Evolutionary conservation across 2,113 vertebrate species (phyloP).

Genomic region (Brevimyrus niger): DNA sequence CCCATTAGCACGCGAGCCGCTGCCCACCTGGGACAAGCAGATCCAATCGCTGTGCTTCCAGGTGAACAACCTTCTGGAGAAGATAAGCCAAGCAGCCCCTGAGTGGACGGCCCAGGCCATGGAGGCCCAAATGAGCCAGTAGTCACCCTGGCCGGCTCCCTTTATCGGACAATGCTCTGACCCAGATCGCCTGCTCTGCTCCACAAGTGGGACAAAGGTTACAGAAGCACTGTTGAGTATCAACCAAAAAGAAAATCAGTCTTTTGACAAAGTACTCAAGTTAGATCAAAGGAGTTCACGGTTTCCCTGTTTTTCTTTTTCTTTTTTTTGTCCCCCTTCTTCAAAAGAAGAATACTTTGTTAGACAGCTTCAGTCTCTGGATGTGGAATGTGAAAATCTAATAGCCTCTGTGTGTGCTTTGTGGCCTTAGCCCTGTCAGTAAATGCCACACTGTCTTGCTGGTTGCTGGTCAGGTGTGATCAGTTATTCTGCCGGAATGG

Average conservation of each 20-base stretch:
- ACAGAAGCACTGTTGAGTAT: slow-evolving; percentile 20
- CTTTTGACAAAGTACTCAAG: not conserved
- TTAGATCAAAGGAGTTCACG: not conserved
- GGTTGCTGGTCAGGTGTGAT: not conserved
- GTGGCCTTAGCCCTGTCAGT: not conserved
- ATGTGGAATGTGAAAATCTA: not conserved
- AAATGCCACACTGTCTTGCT: not conserved
- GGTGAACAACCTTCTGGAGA: slow-evolving; percentile 95
- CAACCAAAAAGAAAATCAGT: slow-evolving; percentile 2
- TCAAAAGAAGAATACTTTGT: not conserved
- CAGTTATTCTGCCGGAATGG: not conserved
- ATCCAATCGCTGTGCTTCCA: slow-evolving; percentile 98
- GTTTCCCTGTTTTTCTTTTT: not conserved
- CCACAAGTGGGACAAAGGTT: not conserved
- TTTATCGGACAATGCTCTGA: not conserved
- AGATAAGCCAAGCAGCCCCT: slow-evolving; percentile 85
- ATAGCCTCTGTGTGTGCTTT: not conserved
- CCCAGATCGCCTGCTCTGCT: not conserved
- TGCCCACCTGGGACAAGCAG: slow-evolving; percentile 98
- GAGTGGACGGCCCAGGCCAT: slow-evolving; percentile 94
- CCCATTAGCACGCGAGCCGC: slow-evolving; percentile 81
- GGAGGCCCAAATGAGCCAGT: slow-evolving; percentile 96
- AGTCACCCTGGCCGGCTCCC: slow-evolving; percentile 30
- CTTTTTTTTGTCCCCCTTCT: not conserved
- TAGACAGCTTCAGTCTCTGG: slow-evolving; percentile 8